Conservation (phyloP, 1,140 invertebrate genomes). For the Neodiprion pinetum region DNA sequence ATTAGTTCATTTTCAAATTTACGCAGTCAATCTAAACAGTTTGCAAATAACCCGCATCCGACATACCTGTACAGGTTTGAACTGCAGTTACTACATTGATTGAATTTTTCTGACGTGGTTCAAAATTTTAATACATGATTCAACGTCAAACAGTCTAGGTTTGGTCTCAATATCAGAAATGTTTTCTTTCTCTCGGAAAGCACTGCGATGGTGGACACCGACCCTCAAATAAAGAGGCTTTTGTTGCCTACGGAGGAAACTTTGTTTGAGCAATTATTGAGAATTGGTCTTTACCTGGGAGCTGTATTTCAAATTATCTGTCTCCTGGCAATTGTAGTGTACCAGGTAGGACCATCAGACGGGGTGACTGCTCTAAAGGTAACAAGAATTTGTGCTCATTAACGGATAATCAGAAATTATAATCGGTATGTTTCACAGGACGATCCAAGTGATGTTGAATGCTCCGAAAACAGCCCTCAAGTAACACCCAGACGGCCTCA, state of each 20-base stretch:
- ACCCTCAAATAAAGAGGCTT: conserved; percentile 55
- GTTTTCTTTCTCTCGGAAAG: neutral
- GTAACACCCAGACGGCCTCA: conserved; percentile 59
- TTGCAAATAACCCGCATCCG: too few species aligned
- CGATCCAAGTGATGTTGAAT: conserved; percentile 59
- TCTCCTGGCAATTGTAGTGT: conserved; percentile 55
- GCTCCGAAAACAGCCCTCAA: conserved; percentile 60
- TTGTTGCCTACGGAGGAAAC: conserved; percentile 57
- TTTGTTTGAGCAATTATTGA: conserved; percentile 55
- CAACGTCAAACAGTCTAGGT: conserved; percentile 7
- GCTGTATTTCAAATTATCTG: conserved; percentile 59
- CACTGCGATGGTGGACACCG: conserved; percentile 47
- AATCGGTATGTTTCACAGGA: conserved; percentile 44
- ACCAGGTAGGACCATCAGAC: conserved; percentile 54
- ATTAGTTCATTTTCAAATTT: too few species aligned
- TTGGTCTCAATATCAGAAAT: neutral
- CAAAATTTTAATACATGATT: conserved; percentile 17
- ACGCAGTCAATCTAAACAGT: too few species aligned
- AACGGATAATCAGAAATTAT: neutral
- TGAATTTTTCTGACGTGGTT: conserved; percentile 9
- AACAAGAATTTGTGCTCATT: conserved; percentile 18
- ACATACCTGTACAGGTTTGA: too few species aligned
- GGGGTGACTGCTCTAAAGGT: conserved; percentile 55
- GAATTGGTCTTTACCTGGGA: conserved; percentile 58
- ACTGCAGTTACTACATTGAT: neutral